A percentile compares a stretch with the other conserved stretches of the same genome.
Evolutionary conservation across 1,140 invertebrate species (phyloP).

Genomic region (Brachionus plicatilis): DNA sequence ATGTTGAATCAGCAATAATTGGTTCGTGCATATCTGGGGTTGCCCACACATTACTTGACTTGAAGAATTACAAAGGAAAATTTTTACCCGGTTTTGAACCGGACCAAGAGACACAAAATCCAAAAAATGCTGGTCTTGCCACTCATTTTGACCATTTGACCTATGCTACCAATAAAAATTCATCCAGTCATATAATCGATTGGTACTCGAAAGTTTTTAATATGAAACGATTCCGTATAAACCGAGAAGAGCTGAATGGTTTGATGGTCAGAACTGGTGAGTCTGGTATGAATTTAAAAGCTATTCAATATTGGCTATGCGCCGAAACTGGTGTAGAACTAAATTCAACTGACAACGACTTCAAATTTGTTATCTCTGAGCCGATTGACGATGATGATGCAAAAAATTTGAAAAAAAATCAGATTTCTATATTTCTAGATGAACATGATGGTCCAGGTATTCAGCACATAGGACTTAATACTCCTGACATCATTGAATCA

Average conservation of each 20-base stretch:
- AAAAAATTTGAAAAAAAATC: constrained; percentile 50
- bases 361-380: constrained; percentile 59
- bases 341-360: constrained; percentile 41
- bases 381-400: constrained; percentile 47
- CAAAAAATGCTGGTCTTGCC: background rate
- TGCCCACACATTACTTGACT: constrained; percentile 15
- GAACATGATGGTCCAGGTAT: constrained; percentile 58
- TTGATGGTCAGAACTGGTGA: constrained; percentile 42
- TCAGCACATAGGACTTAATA: constrained; percentile 59
- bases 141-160: constrained; percentile 59
- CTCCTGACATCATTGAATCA: constrained; percentile 51
- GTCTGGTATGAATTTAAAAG: constrained; percentile 54
- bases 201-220: constrained; percentile 59
- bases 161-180: constrained; percentile 52
- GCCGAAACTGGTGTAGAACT: constrained; percentile 55
- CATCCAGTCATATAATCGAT: constrained; percentile 50
- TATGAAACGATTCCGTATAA: constrained; percentile 58
- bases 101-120: background rate
- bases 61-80: constrained; percentile 31
- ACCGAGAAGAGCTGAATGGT: constrained; percentile 51
- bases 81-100: constrained; percentile 32
- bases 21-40: constrained; percentile 13
- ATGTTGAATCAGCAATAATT: background rate
- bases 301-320: constrained; percentile 60
- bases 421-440: constrained; percentile 56